Base-by-base conservation (phyloP, 2,888 invertebrate species). In the Plagodis pulveraria region DNA sequence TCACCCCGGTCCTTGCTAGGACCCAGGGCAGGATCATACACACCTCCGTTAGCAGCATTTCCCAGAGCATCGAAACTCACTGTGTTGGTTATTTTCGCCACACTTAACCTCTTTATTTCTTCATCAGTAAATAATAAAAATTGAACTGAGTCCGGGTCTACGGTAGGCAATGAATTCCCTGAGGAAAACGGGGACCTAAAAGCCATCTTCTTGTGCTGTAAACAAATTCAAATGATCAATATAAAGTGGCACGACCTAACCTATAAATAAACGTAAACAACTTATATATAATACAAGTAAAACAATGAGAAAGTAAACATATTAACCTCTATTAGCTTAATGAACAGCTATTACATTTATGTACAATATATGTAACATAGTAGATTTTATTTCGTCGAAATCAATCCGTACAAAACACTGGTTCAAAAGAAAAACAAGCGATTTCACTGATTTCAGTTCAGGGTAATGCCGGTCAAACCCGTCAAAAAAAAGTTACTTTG, bases 1-100 rank as follows among this genome's bases (percentile, higher is more conserved):
- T 97, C 96, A 72, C 92, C 86, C 49, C 93, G 86, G 10, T 95
- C 95, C 62, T 94, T 94, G 41, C 93, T 78, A 4, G 96, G 95
- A 6, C 95, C 99, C 83, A 99, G 89, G 4, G 94, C 93, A 50
- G 95, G 94, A 84, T 99, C 99, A 84, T 99, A 98, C 0, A 99
- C 89, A n/a, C 99, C 99, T 34, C 97, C 97, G 53, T 94, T 93
- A 5, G 95, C 89, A 2, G 98, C 95, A 87, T 98, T 96, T 0
- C 97, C 97, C 65, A 99, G 90, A 0, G 94, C 86, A 87, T 98
- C 98, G 77, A 98, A 97, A 10, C 96, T 95, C 43, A 95, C 83
- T 0, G 96, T 94, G 44, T 97, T 97, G 2, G 95, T 94, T 43
- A 99, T 94, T 87, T 97, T 96, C 0, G 94, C 94, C 0, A 97